Evolutionary conservation across 2,113 vertebrate genomes (phyloP), one percentile per base, ranked within the genome.

Genomic region (Mirza zaza): DNA sequence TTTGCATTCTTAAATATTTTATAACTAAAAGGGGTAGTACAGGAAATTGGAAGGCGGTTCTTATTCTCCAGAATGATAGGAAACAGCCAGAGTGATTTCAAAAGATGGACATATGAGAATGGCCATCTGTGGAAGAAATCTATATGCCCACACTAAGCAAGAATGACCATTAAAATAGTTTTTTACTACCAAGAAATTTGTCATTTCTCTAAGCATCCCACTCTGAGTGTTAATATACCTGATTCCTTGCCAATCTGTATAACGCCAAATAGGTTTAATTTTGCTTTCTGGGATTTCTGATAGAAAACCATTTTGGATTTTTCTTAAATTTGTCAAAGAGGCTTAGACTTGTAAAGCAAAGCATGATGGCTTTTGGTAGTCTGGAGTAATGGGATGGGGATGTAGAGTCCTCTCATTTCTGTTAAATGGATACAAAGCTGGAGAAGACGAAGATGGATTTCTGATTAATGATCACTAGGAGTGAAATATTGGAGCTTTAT

Each of bases 1-100:
- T 92, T 96, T 90, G 70, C 17, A 67, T 91, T 94, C 85, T 85
- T 90, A 90, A 93, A 71, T 76, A n/a, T 73, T 97, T 85, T 55
- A 27, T 90, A 96, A 87, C 94, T 45, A 68, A 94, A 90, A 45
- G 67, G 45, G 3, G 18, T 95, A 29, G n/a, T 83, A 76, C 5
- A 91, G 42, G 55, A 94, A 82, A 73, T 92, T 63, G 13, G 65
- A 92, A 94, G 50, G 45, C 84, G 14, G 32, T 83, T 94, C 5
- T 83, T 83, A 86, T 7, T 82, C 48, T 95, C 42, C 36, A 76
- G 34, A 75, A 63, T 84, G 77, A 48, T 67, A 84, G 21, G 32
- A 90, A 90, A 67, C 34, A 27, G 61, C 27, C 63, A 76, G 18
- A 68, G 50, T 97, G 76, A 81, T 73, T 80, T 95, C 42, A 94